phyloP scores from a whole-genome alignment of 1,140 invertebrate species.

The Tetragonula clypearis region DNA sequence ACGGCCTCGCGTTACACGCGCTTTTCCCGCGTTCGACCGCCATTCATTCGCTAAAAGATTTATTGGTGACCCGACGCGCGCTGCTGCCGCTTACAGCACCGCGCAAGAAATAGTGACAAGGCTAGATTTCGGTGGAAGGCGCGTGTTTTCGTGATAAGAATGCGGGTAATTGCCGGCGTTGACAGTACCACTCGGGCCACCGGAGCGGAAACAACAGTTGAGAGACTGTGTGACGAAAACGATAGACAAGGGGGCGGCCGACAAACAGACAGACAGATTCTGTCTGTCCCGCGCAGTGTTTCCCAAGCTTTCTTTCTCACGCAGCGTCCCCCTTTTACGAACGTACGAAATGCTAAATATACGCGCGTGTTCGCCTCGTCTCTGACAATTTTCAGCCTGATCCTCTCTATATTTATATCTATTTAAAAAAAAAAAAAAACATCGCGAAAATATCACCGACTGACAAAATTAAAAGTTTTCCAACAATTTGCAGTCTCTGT shows the following conservation, averaged over 20 bases:
- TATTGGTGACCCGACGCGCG: not conserved
- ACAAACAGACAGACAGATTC: not conserved
- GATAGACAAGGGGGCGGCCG: not conserved
- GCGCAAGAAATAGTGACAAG: not conserved
- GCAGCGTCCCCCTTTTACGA: no score
- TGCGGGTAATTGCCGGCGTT: conserved; percentile 17
- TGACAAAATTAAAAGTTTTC: no score
- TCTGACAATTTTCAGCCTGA: no score
- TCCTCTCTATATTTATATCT: no score
- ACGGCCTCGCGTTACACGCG: no score
- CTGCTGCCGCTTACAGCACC: not conserved
- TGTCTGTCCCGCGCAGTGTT: not conserved
- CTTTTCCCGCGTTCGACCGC: not conserved
- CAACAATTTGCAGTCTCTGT: no score
- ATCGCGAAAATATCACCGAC: no score
- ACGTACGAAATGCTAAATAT: no score
- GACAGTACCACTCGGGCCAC: not conserved
- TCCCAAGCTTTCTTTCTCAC: not conserved
- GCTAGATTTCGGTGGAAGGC: conserved; percentile 1
- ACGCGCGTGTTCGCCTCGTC: no score
- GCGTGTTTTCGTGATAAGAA: conserved; percentile 33
- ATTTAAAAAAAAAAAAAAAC: no score
- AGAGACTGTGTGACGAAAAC: not conserved
- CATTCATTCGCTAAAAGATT: not conserved
- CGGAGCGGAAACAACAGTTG: not conserved